Evolutionary conservation across 2,113 vertebrate genomes (phyloP), one percentile per base, ranked within the genome.

Genomic region (Saccopteryx leptura): DNA sequence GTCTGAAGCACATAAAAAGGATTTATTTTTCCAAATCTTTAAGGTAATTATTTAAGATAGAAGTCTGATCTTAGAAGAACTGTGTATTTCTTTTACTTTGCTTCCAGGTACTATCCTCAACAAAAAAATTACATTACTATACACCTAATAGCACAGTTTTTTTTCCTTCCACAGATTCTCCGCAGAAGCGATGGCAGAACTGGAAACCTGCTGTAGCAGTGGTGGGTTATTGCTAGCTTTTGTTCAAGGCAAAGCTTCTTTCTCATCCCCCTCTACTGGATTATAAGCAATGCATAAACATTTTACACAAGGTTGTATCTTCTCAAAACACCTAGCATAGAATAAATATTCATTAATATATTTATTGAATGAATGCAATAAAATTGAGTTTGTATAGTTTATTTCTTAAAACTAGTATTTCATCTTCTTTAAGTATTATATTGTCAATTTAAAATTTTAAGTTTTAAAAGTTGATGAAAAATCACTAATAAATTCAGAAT

Each of bases 11-110:
- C 46, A 71, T 21, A 63, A 71, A 52, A 87, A 33, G 7, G 7
- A 46, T 9, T 69, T 68, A 78, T 52, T 85, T 88, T 31, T 65
- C 19, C 17, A 50, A 9, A 2, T 33, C 18, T 92, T 93, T 78
- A 33, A 96, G 69, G 46, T 50, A 87, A 93, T 65, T 88, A 85
- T 33, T 85, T 75, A 94, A 63, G 23, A 60, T 54, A 65, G 23
- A 76, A 78, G 2, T 78, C 9, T 82, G 52, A 69, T 18, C 9
- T 33, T 78, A 69, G 72, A 17, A 66, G 75, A 88, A 56, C 4
- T 24, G 23, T 26, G 21, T 61, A 69, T 95, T 94, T 94, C 48
- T 65, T 60, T 65, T 79, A 75, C 9, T 75, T 94, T 79, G 18
- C 11, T 18, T 71, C 31, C n/a, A 66, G 12, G 61, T 74, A 26